phyloP scores from a whole-genome alignment of 2,888 invertebrate species.

The Cosmorhoe ocellata region DNA sequence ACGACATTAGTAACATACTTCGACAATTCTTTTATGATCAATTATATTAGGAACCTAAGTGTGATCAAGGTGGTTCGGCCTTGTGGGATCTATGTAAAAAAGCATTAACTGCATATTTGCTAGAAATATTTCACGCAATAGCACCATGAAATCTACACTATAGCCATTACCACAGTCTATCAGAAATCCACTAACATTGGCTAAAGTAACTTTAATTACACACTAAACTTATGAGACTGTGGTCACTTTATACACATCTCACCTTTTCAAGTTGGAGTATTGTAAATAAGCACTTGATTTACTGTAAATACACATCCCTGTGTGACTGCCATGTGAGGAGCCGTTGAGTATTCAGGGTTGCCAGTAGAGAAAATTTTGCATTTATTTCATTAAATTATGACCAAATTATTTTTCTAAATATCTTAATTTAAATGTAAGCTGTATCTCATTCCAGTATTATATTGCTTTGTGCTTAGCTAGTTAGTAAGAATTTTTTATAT shows the following conservation, averaged over 20 bases:
- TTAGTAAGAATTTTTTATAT: constrained; percentile 24
- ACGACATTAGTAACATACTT: not conserved
- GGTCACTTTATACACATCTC: too few species aligned
- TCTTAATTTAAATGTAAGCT: too few species aligned
- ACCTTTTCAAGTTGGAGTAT: too few species aligned
- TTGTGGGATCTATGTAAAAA: not conserved
- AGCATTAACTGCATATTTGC: constrained; percentile 2
- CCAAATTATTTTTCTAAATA: constrained; percentile 27
- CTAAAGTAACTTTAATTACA: too few species aligned
- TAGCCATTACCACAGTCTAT: not conserved
- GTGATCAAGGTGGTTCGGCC: not conserved
- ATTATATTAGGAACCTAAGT: not conserved
- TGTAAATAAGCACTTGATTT: constrained; percentile 20
- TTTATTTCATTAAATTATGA: not conserved
- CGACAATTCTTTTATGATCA: not conserved
- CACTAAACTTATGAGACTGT: too few species aligned
- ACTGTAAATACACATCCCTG: constrained; percentile 16
- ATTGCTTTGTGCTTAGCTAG: constrained; percentile 40
- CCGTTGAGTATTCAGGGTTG: not conserved
- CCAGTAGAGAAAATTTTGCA: not conserved
- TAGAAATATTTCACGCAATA: not conserved
- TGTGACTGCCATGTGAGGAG: not conserved
- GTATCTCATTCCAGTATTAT: constrained; percentile 42
- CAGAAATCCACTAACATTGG: not conserved
- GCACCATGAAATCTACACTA: not conserved